These are phyloP conservation scores for Drosophila biarmipes DNA, from an alignment of 1,140 invertebrate species.

Conservation along the genomic window DNA sequence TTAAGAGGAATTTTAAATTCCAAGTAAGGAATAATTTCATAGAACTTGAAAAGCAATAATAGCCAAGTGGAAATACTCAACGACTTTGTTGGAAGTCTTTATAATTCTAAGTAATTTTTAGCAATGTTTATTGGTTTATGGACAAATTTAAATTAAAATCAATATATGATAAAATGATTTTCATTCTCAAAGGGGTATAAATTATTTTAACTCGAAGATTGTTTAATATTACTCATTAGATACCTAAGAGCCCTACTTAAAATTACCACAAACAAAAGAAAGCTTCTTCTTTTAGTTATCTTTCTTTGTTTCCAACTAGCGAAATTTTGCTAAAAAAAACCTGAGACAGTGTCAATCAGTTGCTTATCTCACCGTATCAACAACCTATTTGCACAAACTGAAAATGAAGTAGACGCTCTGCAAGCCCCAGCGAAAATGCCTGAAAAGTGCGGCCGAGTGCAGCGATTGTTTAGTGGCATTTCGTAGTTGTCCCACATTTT, in stretches of 20 bases:
- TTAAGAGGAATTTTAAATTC: not conserved
- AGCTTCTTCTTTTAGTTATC: slow-evolving; percentile 19
- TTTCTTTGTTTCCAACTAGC: slow-evolving; percentile 22
- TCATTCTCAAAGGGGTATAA: no score
- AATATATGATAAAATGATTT: no score
- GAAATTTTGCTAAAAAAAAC: slow-evolving; percentile 8
- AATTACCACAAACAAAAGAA: not conserved
- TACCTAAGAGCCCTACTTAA: not conserved
- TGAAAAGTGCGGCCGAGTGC: slow-evolving; percentile 29
- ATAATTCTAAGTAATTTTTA: not conserved
- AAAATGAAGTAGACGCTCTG: slow-evolving; percentile 26
- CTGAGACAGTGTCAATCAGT: slow-evolving; percentile 31
- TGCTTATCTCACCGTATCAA: slow-evolving; percentile 45
- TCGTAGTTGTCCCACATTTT: slow-evolving; percentile 18
- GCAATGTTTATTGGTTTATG: not conserved
- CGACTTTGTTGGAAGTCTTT: not conserved
- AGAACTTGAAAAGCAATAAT: not conserved
- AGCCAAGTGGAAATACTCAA: not conserved
- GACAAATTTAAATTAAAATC: not conserved
- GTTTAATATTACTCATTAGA: not conserved
- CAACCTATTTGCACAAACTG: slow-evolving; percentile 18
- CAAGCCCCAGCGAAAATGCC: slow-evolving; percentile 4
- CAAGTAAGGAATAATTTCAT: not conserved
- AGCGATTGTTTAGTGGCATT: slow-evolving; percentile 14
- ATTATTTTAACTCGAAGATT: no score